Evolutionary conservation across 2,113 vertebrate species (phyloP), one percentile per base, ranked within the genome.

Genomic region (Pygoscelis adeliae): DNA sequence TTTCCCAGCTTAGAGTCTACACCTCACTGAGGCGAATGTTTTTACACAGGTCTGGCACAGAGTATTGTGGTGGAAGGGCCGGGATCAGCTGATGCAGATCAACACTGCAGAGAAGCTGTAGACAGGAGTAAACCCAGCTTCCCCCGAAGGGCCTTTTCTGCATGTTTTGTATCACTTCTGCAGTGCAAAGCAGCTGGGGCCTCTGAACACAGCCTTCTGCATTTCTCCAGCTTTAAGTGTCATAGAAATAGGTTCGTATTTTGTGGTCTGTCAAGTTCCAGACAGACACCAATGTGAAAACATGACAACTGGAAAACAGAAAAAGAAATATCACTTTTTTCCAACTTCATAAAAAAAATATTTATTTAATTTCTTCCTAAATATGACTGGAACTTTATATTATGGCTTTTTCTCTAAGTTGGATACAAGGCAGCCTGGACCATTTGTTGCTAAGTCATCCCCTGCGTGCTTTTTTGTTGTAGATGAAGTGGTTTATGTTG

Each of bases 1-100:
- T 84, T 58, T 95, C 72, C 29, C n/a, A 67, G 47, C 50, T 81
- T 15, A 20, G 81, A 65, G 69, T 82, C 77, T 30, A 6, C 42
- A 44, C 11, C 0, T 2, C 50, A 6, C 10, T 0, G 0, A 77
- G 34, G 44, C 6, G 6, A 73, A 56, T 17, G 36, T 36, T 82
- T 59, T 56, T 55, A 81, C 16, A 9, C 4, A 67, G 32, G 29
- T 94, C 72, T 77, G 59, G 32, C 47, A 67, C 38, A 67, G 59
- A 50, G 11, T 29, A 1, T 67, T 23, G 50, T 55, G 83, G 49
- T 73, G 50, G 76, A 89, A 93, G 80, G 50, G 59, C 32, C 4
- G 15, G 42, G 59, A 58, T 81, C 55, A 78, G 21, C 84, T 71
- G 47, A 38, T 81, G 56, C 17, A 83, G 67, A 65, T 30, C 34